These are phyloP conservation scores for Sminthurides aquaticus DNA, from an alignment of 2,888 invertebrate genomes.

Conservation along the genomic window DNA sequence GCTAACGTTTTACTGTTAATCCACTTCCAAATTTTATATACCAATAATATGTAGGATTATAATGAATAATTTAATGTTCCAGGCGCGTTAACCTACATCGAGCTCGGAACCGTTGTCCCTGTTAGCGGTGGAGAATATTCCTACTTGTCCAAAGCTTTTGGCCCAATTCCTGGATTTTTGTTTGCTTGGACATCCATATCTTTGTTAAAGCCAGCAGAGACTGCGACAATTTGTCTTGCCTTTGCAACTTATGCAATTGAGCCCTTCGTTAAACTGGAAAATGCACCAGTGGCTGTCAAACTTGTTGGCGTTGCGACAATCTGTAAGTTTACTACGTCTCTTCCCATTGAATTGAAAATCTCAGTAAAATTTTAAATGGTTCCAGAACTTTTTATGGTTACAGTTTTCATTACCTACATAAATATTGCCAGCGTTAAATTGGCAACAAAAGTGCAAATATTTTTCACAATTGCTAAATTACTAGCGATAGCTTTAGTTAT, in stretches of 20 bases:
- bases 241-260: conserved; percentile 61
- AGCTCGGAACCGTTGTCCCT: conserved; percentile 69
- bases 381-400: no score
- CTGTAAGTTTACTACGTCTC: conserved; percentile 13
- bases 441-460: conserved; percentile 70
- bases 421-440: conserved; percentile 68
- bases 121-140: conserved; percentile 74
- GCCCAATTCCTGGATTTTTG: conserved; percentile 64
- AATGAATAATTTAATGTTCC: conserved; percentile 13
- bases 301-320: conserved; percentile 17
- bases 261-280: conserved; percentile 20
- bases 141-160: conserved; percentile 69
- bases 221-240: conserved; percentile 67
- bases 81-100: conserved; percentile 73
- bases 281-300: conserved; percentile 7
- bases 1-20: no score
- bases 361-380: no score
- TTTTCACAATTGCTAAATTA: conserved; percentile 71
- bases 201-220: conserved; percentile 66
- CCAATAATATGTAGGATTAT: no score
- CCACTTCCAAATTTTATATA: not conserved
- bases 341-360: no score
- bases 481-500: conserved; percentile 69
- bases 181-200: conserved; percentile 71
- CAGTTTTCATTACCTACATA: conserved; percentile 69